Conservation (phyloP, 2,888 invertebrate species). For the Mylabris sibirica region DNA sequence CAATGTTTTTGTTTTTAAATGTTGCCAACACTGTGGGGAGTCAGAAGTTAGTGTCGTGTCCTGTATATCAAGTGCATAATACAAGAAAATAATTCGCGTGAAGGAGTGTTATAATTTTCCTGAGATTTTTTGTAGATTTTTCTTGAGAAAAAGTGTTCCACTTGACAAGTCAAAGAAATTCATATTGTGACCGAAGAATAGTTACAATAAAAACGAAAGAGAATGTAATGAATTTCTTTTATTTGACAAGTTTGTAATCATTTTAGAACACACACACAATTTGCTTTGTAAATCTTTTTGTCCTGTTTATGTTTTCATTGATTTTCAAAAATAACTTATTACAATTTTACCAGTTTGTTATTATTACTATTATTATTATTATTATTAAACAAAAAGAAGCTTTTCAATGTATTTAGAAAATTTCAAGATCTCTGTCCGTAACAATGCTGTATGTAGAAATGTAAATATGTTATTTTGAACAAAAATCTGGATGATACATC, state of each 20-base stretch:
- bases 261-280: constrained; percentile 10
- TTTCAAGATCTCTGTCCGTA: constrained; percentile 48
- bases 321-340: constrained; percentile 19
- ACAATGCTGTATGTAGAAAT: constrained; percentile 45
- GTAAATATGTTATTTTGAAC: constrained; percentile 39
- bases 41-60: constrained; percentile 44
- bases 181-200: not conserved
- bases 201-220: not conserved
- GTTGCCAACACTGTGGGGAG: constrained; percentile 48
- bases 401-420: constrained; percentile 47
- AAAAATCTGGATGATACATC: constrained; percentile 34
- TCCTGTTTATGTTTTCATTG: constrained; percentile 12
- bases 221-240: constrained; percentile 9
- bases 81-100: constrained; percentile 25
- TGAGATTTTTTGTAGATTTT: constrained; percentile 30
- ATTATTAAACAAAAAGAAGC: constrained; percentile 27
- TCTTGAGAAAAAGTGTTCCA: constrained; percentile 1
- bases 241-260: constrained; percentile 9
- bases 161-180: constrained; percentile 37
- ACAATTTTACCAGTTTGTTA: constrained; percentile 40
- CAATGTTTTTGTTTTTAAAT: constrained; percentile 47
- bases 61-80: constrained; percentile 33
- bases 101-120: constrained; percentile 40
- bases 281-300: constrained; percentile 13
- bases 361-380: constrained; percentile 19